Percentiles rank a stretch among this genome's conserved stretches.
Evolutionary conservation across 2,888 invertebrate genomes (phyloP).

Genomic region (Napeogenes inachia): DNA sequence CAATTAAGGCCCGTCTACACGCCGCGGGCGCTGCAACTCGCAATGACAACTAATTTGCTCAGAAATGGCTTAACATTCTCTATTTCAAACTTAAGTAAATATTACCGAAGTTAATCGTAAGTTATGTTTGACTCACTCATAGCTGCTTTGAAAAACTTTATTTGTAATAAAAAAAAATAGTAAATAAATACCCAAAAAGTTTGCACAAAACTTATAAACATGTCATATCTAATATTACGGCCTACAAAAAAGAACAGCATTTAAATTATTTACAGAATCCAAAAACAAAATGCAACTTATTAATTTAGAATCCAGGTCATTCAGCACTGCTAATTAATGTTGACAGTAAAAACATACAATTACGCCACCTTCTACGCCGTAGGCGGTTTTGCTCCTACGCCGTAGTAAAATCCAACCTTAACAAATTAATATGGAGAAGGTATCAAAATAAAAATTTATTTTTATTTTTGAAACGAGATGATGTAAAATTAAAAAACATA

Average conservation of each 20-base stretch:
- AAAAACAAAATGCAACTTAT: too few species aligned
- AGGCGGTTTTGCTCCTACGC: constrained; percentile 7
- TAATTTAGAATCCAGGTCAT: background rate
- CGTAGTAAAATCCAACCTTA: background rate
- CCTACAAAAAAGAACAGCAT: too few species aligned
- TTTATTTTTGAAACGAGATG: background rate
- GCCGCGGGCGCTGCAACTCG: constrained; percentile 26
- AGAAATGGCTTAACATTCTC: constrained; percentile 3
- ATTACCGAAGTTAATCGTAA: background rate
- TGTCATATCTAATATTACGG: too few species aligned
- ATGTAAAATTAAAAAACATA: background rate
- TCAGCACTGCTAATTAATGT: background rate
- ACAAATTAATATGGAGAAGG: background rate
- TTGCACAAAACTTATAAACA: too few species aligned
- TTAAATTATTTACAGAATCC: too few species aligned
- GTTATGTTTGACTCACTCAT: too few species aligned
- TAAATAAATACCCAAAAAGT: too few species aligned
- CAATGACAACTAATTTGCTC: constrained; percentile 27
- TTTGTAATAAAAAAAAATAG: too few species aligned
- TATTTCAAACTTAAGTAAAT: background rate
- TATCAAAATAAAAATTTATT: background rate
- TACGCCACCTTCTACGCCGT: constrained; percentile 7
- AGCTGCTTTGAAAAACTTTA: too few species aligned
- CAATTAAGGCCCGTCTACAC: constrained; percentile 17
- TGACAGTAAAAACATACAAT: constrained; percentile 2